phyloP scores from a whole-genome alignment of 2,797 vertebrate genomes.

The Tarsius wallacei region DNA sequence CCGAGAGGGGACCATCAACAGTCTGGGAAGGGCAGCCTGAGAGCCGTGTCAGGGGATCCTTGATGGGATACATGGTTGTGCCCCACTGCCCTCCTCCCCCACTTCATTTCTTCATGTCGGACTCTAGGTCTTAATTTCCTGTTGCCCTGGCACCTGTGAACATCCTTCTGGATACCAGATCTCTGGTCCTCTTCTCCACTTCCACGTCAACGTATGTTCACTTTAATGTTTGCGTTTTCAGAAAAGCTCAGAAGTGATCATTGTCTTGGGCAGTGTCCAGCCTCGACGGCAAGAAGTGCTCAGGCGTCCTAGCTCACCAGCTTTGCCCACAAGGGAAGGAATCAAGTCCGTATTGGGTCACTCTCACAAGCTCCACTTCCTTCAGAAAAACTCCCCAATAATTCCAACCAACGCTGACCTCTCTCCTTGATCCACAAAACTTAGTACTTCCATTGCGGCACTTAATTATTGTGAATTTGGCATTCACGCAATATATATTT shows the following conservation, averaged over 20 bases:
- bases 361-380: not conserved
- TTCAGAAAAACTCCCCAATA: not conserved
- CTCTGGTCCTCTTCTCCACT: not conserved
- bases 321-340: not conserved
- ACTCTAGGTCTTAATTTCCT: not conserved
- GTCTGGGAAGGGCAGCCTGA: not conserved
- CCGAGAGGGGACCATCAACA: accelerated
- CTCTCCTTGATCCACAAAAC: not conserved
- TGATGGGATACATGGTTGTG: not conserved
- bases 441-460: not conserved
- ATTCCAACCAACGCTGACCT: not conserved
- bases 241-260: not conserved
- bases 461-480: not conserved
- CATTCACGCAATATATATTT: not conserved
- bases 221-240: not conserved
- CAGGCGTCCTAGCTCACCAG: not conserved
- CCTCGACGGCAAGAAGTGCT: not conserved
- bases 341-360: not conserved
- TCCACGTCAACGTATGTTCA: not conserved
- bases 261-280: not conserved
- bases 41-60: not conserved
- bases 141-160: not conserved
- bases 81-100: not conserved
- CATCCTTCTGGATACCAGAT: not conserved
- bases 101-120: not conserved